A percentile compares a stretch with the other conserved stretches of the same genome.
These are phyloP conservation scores for Percopsis transmontana DNA, from an alignment of 2,113 vertebrate genomes.

Conservation along the genomic window DNA sequence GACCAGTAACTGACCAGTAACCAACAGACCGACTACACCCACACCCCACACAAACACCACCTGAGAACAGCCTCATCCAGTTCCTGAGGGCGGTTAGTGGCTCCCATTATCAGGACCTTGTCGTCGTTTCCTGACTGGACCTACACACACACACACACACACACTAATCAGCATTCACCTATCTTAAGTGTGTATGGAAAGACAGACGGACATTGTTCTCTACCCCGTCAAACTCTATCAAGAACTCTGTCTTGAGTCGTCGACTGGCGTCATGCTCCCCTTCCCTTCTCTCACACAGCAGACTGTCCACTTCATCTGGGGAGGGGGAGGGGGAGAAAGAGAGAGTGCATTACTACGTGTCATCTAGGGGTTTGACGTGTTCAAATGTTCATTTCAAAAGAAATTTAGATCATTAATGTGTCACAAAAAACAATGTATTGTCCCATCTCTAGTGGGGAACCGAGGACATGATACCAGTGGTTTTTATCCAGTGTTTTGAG, in stretches of 20 bases:
- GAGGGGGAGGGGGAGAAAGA: too few relatives aligned
- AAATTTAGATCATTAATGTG: neutral
- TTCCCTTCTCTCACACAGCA: conserved; percentile 95
- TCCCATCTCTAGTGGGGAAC: too few relatives aligned
- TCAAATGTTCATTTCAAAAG: neutral
- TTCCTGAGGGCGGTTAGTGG: conserved; percentile 97
- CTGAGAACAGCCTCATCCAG: conserved; percentile 96
- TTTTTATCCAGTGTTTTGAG: too few relatives aligned
- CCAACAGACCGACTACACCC: neutral
- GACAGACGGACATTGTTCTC: conserved; percentile 42
- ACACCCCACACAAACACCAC: conserved; percentile 66
- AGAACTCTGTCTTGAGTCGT: conserved; percentile 95
- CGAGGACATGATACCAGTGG: too few relatives aligned
- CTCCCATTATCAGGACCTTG: conserved; percentile 96
- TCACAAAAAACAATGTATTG: neutral
- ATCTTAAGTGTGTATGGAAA: neutral
- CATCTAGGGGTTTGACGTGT: too few relatives aligned
- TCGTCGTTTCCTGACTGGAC: conserved; percentile 93
- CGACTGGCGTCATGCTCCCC: conserved; percentile 96
- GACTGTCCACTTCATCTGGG: conserved; percentile 96
- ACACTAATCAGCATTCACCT: neutral
- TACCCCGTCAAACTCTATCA: conserved; percentile 97
- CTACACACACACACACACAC: conserved; percentile 63
- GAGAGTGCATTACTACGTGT: too few relatives aligned
- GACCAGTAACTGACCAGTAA: neutral